phyloP scores from a whole-genome alignment of 2,113 vertebrate species.

The Arenaria interpres region DNA sequence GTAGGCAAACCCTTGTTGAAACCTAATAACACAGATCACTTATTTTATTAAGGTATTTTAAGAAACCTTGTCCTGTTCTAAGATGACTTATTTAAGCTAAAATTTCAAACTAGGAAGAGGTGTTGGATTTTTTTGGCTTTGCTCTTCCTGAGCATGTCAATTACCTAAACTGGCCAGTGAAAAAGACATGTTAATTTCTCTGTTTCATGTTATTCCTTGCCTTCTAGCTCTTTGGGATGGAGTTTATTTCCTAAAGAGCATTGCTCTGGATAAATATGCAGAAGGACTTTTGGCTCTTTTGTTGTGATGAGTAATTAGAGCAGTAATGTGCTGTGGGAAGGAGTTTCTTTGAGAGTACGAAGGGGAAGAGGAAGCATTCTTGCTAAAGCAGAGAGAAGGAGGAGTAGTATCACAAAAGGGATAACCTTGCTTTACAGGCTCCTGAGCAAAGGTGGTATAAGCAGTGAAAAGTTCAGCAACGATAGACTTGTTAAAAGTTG shows the following conservation, averaged over 20 bases:
- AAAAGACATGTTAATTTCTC: neutral
- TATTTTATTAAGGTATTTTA: neutral
- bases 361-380: neutral
- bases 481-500: conserved; percentile 26
- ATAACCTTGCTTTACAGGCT: neutral
- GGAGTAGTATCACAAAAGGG: neutral
- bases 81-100: neutral
- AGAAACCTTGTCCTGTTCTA: neutral
- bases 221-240: neutral
- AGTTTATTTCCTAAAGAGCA: neutral
- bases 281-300: neutral
- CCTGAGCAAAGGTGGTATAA: neutral
- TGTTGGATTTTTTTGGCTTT: neutral
- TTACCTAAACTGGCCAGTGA: neutral
- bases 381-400: neutral
- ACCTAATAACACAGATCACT: rapidly evolving
- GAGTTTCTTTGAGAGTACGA: neutral
- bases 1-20: neutral
- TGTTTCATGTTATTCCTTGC: neutral
- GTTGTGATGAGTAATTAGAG: neutral
- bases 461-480: conserved; percentile 27
- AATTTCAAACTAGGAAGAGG: neutral
- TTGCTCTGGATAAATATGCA: neutral
- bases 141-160: neutral
- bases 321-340: neutral